These are phyloP conservation scores for Boulengeromyrus knoepffleri DNA, from an alignment of 2,113 vertebrate genomes.

Conservation along the genomic window DNA sequence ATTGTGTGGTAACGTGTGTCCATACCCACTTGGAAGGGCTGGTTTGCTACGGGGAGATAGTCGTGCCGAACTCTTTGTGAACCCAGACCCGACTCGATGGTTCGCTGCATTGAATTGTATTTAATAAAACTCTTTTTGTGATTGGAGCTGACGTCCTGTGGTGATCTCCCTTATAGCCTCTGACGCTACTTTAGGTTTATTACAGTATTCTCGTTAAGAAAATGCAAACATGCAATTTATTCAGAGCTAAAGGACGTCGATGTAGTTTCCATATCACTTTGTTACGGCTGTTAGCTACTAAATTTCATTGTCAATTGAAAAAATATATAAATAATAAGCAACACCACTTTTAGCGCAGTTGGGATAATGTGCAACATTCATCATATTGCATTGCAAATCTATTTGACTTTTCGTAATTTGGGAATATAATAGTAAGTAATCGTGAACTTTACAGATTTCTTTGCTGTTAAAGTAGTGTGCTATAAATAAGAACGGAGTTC, in stretches of 20 bases:
- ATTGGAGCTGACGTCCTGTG: too few species aligned
- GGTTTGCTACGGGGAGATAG: too few species aligned
- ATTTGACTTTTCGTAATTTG: neutral
- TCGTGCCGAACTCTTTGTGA: too few species aligned
- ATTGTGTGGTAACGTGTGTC: too few species aligned
- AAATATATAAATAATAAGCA: neutral
- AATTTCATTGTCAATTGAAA: neutral
- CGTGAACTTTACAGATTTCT: neutral
- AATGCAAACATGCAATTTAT: neutral
- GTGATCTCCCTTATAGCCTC: too few species aligned
- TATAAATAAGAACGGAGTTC: neutral
- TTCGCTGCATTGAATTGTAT: too few species aligned
- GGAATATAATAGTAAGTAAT: neutral
- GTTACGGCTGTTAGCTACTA: neutral
- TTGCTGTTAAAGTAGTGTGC: neutral
- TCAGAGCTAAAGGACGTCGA: neutral
- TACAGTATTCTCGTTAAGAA: neutral
- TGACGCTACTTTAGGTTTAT: too few species aligned
- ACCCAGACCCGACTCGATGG: too few species aligned
- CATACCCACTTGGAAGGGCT: too few species aligned
- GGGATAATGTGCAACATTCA: neutral
- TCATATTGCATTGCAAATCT: neutral
- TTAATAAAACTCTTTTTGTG: too few species aligned
- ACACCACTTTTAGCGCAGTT: neutral
- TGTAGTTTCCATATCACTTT: neutral